These are phyloP conservation scores for Channa maculata DNA, from an alignment of 2,113 vertebrate genomes.

Conservation along the genomic window DNA sequence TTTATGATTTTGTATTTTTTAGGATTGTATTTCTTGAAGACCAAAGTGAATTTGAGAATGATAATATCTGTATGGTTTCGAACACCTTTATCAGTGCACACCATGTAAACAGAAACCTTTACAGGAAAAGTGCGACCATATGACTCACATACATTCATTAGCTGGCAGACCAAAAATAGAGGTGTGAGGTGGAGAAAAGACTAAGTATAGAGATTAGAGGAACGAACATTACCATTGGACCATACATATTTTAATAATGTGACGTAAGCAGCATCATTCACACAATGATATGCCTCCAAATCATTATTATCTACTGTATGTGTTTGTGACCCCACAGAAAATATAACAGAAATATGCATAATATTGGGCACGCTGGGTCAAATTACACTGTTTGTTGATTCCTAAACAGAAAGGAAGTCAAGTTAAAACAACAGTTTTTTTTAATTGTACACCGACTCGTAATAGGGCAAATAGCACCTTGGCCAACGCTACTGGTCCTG, in stretches of 20 bases:
- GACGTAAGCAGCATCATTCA: background rate
- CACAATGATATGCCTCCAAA: background rate
- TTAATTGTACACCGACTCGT: no score
- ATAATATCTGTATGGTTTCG: background rate
- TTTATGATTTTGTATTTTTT: no score
- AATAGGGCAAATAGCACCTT: no score
- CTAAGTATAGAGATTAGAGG: slow-evolving; percentile 37
- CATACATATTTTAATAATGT: background rate
- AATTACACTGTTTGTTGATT: no score
- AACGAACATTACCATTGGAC: background rate
- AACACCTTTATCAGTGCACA: background rate
- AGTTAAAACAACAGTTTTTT: no score
- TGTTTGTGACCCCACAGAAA: background rate
- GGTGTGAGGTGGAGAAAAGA: slow-evolving; percentile 34
- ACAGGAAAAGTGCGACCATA: slow-evolving; percentile 42
- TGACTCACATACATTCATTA: slow-evolving; percentile 49
- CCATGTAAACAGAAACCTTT: slow-evolving; percentile 50
- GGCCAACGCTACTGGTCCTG: no score
- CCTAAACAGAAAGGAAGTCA: no score
- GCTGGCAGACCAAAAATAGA: slow-evolving; percentile 54
- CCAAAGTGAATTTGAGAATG: no score
- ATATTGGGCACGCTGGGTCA: no score
- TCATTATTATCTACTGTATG: background rate
- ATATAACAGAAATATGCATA: background rate
- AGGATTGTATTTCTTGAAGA: no score